Base-by-base conservation (phyloP, 1,140 invertebrate genomes). In the Drosophila nigrodunni region DNA sequence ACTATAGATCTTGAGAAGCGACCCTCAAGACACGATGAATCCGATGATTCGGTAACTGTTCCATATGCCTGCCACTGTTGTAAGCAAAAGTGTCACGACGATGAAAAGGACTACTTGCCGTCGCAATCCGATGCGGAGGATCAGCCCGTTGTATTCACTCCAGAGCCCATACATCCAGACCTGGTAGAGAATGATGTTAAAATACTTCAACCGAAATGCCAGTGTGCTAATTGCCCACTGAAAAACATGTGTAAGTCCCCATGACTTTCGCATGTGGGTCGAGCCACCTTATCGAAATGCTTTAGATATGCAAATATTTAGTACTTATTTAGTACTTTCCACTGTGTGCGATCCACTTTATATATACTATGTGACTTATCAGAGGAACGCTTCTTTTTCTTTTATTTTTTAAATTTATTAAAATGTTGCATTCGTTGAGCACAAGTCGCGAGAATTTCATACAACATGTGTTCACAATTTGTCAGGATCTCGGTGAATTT, bases 141-240 rank as follows among this genome's bases (percentile, higher is more conserved):
- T 2, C 68, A 54, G 1, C 68, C 72, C 3, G 9, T 71, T 21
- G 3, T 89, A 5, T 47, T 81, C 1, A 61, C 43, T 10, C n/a
- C 74, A 0, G 62, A 54, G 8, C 71, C 81, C 15, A 55, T 66
- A 21, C 35, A 47, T 13, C 35, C 52, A 1, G 41, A 60, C 7
- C 81, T 81, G 2, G 30, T 59, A 2, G 83, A 85, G 8, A 61
- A 72, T 9, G 78, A 74, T 9, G 47, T 88, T n/a, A 65, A 66
- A 62, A 73, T 86, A 50, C 30, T 10, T 5, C 35, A 41, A n/a
- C 86, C 85, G 18, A 74, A 64, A 44, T 92, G 91, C 52, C 66
- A 77, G 30, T 92, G 91, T 11, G 81, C 87, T 37, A 92, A 92
- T 76, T 92, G 91, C 47, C 91, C 91, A 7, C 49, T 92, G 37